A percentile compares a stretch with the other conserved stretches of the same genome.
Evolutionary conservation across 2,113 vertebrate genomes (phyloP).

Genomic region (Burhinus oedicnemus): DNA sequence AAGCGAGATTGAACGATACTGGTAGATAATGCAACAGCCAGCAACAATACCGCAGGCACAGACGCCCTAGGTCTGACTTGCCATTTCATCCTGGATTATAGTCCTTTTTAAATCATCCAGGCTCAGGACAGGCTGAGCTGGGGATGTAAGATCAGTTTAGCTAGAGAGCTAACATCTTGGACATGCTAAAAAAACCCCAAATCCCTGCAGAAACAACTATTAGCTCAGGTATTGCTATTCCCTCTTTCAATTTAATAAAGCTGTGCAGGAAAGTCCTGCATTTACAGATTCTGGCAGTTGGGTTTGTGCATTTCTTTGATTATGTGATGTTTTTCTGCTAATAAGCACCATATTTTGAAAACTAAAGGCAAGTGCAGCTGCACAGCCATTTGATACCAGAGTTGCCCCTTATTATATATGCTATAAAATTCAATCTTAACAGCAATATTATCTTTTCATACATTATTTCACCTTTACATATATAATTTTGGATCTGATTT

Average conservation of each 20-base stretch:
- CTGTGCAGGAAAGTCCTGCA: not conserved
- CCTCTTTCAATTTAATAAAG: not conserved
- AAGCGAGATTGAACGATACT: not conserved
- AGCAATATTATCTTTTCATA: not conserved
- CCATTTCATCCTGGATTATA: slow-evolving; percentile 5
- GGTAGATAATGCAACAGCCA: not conserved
- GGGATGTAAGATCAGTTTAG: not conserved
- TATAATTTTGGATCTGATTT: not conserved
- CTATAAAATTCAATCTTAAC: not conserved
- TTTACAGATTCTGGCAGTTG: not conserved
- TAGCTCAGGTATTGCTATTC: not conserved
- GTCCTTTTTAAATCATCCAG: not conserved
- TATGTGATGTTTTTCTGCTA: not conserved
- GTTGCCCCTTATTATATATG: not conserved
- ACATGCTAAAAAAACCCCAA: not conserved
- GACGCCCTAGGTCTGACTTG: slow-evolving; percentile 41
- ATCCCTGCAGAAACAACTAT: not conserved
- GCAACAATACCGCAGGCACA: not conserved
- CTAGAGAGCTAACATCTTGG: fast-evolving
- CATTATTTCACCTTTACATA: not conserved
- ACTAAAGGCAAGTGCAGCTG: not conserved
- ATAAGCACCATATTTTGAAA: not conserved
- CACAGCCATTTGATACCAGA: not conserved
- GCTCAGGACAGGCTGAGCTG: not conserved
- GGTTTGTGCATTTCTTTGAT: not conserved